Conservation (phyloP, 2,888 invertebrate species). For the Venusia cambrica region DNA sequence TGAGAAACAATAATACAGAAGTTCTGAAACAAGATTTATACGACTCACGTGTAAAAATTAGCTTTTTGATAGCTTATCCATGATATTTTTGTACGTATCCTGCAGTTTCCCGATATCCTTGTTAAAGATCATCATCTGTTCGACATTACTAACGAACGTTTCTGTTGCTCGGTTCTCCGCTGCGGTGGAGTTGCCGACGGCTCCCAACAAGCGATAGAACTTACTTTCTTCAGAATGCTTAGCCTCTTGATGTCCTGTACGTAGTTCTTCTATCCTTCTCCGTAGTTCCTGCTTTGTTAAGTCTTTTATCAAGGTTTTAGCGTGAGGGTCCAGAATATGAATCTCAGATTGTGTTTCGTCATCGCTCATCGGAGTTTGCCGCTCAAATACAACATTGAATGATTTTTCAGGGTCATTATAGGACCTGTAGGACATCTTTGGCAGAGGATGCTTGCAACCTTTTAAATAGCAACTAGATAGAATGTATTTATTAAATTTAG, state of each 20-base stretch:
- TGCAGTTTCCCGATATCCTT: constrained; percentile 36
- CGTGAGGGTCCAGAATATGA: neutral
- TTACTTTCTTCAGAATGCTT: constrained; percentile 3
- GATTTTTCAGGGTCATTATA: constrained; percentile 21
- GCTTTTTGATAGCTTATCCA: constrained; percentile 36
- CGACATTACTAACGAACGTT: constrained; percentile 42
- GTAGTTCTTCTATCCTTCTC: constrained; percentile 7
- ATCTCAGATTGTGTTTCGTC: constrained; percentile 20
- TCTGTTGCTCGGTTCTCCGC: constrained; percentile 37
- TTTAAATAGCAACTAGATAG: too few relatives aligned
- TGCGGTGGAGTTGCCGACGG: constrained; percentile 15
- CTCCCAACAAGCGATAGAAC: constrained; percentile 12
- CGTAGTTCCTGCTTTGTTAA: constrained; percentile 6
- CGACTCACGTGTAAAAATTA: too few relatives aligned
- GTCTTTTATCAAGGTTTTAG: constrained; percentile 7
- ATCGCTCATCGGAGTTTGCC: constrained; percentile 20
- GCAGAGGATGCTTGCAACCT: neutral
- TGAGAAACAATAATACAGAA: too few relatives aligned
- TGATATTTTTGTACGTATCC: constrained; percentile 28
- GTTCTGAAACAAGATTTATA: too few relatives aligned
- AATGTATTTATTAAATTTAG: too few relatives aligned
- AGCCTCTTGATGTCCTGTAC: neutral
- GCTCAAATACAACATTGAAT: constrained; percentile 32
- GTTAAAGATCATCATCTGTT: constrained; percentile 38
- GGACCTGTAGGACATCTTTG: constrained; percentile 1